Base-by-base conservation (phyloP, 2,888 invertebrate genomes). In the Meganola albula region DNA sequence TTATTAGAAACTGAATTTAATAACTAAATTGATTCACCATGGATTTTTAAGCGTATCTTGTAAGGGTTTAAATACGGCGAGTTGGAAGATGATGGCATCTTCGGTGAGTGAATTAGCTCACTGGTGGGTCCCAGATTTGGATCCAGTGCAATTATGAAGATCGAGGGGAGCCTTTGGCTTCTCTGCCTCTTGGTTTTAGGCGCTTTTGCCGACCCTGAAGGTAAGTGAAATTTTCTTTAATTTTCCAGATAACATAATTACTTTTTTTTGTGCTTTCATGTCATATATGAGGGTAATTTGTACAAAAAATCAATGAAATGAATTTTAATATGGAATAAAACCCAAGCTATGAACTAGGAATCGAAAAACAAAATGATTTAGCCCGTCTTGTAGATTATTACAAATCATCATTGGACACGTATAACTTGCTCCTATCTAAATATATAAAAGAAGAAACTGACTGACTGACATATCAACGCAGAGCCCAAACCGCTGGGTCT, bases 11-110 rank as follows among this genome's bases (percentile, higher is more conserved):
- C 24, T 27, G 30, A 43, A 34, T 64, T 73, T 70, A 74, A 75
- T 74, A 74, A 61, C 34, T 44, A 28, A 77, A 82, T 80, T 58
- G 68, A 82, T 83, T 77, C 8, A 42, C 7, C 22, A 57, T 48
- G 58, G 54, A 18, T 68, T 54, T 79, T 58, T 70, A 64, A 52
- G 70, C 76, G 76, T 74, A 47, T 39, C 60, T 18, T 8, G 12
- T 29, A 38, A 34, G 27, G 25, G 57, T 63, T 68, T 82, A 82
- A 62, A 82, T 71, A 73, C 52, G 9, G 34, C 24, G 7, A 12
- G 18, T 10, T 25, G 4, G 1, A 16, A 5, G 9, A 1, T 1
- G 33, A 39, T 51, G 7, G n/a, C 20, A 77, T 73, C 77, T 74
- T 75, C 66, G 49, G 72, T 69, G 72, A 55, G 67, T 54, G 45